These are phyloP conservation scores for Amphiura filiformis DNA, from an alignment of 35 echinoderm and acorn worm genomes.

Conservation along the genomic window DNA sequence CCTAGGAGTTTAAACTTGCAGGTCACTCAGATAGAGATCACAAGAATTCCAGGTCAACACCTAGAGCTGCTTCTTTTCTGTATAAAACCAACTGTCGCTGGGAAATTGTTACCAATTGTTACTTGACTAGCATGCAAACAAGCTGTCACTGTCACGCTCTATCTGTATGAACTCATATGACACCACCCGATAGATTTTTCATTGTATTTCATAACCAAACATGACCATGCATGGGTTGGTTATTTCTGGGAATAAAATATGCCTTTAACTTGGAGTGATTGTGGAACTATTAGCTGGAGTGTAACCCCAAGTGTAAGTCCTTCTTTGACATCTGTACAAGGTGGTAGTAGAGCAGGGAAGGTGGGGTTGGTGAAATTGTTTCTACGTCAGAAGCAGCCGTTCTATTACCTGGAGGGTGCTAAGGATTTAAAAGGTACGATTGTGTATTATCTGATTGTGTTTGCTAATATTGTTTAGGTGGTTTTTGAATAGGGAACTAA, in stretches of 20 bases:
- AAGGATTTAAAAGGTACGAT: neutral
- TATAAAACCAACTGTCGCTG: neutral
- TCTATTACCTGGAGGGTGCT: conserved; percentile 53
- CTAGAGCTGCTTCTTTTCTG: neutral
- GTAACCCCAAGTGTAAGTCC: neutral
- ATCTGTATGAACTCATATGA: neutral
- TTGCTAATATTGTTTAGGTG: too few species aligned
- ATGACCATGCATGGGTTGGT: neutral
- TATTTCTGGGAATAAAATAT: neutral
- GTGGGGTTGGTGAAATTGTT: conserved; percentile 36
- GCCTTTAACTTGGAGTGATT: neutral
- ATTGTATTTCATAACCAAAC: neutral
- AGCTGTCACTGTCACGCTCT: neutral
- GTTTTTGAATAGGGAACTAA: too few species aligned
- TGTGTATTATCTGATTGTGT: too few species aligned
- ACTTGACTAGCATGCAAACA: neutral
- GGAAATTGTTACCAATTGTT: neutral
- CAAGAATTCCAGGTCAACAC: too few species aligned
- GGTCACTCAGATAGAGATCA: too few species aligned
- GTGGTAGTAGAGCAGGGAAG: neutral
- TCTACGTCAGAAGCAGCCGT: conserved; percentile 50
- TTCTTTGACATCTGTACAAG: neutral
- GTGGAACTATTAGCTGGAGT: neutral
- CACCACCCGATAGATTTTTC: neutral
- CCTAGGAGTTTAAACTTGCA: too few species aligned